Base-by-base conservation (phyloP, 2,113 vertebrate genomes). In the Circaetus cinerascens region DNA sequence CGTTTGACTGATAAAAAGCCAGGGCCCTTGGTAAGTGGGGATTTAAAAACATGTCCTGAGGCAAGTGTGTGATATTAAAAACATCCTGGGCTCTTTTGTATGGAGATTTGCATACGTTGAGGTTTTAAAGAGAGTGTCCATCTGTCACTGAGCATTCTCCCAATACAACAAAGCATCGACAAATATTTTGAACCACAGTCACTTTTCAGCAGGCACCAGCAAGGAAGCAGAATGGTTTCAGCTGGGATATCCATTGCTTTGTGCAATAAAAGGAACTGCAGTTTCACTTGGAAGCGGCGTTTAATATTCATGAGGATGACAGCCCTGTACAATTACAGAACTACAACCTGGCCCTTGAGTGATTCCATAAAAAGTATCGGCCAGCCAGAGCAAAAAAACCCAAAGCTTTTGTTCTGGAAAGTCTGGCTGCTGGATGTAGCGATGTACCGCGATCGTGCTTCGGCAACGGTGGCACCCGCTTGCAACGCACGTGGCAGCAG, bases 1-100 rank as follows among this genome's bases (percentile, higher is more conserved):
- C 99, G 95, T 98, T 98, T 98, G 99, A 99, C 99, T 99, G 99
- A 99, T 99, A 98, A 99, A 99, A 98, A 98, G 98, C 98, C 97
- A 92, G 98, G 98, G 98, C 98, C 98, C 98, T 96, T 96, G 98
- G 99, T 99, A 99, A 98, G 98, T 96, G 98, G 98, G 99, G 99
- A 99, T 99, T 99, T 99, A 98, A 99, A 99, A 98, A 98, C 97
- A 97, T 97, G 98, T 98, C 99, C 99, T 34, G 98, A 99, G 99
- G 99, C 99, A 96, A 98, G 98, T 97, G 98, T 98, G 98, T 97
- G 98, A 98, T 98, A 99, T 99, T 99, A 98, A 99, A 99, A 99
- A 99, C 99, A 98, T 99, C 99, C 99, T 98, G 97, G 98, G 98
- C 98, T 98, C 98, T 98, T 99, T 98, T 98, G 99, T 98, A 99